phyloP scores from a whole-genome alignment of 1,140 invertebrate genomes.

The Panonychus citri region DNA sequence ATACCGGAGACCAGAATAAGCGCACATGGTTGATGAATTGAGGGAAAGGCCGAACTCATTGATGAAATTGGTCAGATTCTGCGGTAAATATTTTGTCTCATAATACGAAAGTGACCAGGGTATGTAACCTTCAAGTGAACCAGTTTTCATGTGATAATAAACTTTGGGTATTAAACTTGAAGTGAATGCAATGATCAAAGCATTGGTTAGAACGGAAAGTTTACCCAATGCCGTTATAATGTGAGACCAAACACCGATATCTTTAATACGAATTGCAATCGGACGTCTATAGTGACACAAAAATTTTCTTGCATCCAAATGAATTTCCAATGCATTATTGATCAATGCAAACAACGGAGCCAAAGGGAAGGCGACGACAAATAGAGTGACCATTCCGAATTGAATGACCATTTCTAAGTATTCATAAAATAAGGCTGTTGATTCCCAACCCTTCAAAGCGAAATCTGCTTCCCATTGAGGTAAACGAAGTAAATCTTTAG shows the following conservation, averaged over 20 bases:
- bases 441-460: slow-evolving; percentile 62
- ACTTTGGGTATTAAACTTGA: slow-evolving; percentile 85
- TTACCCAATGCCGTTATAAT: slow-evolving; percentile 72
- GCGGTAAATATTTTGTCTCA: slow-evolving; percentile 23
- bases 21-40: neutral
- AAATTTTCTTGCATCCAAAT: slow-evolving; percentile 63
- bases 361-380: slow-evolving; percentile 66
- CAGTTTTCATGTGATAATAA: slow-evolving; percentile 43
- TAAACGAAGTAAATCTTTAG: neutral
- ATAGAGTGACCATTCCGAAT: slow-evolving; percentile 72
- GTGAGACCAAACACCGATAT: slow-evolving; percentile 49
- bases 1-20: neutral
- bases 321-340: slow-evolving; percentile 71
- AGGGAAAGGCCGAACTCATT: neutral
- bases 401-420: slow-evolving; percentile 93
- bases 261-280: slow-evolving; percentile 40
- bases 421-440: slow-evolving; percentile 77
- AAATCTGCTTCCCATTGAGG: slow-evolving; percentile 75
- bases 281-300: slow-evolving; percentile 57
- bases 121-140: slow-evolving; percentile 47
- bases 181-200: slow-evolving; percentile 95
- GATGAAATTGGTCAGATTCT: neutral
- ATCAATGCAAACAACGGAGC: slow-evolving; percentile 60
- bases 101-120: slow-evolving; percentile 61
- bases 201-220: slow-evolving; percentile 75